Conservation (phyloP, 2,113 vertebrate genomes). For the Hemibates koningsi region DNA sequence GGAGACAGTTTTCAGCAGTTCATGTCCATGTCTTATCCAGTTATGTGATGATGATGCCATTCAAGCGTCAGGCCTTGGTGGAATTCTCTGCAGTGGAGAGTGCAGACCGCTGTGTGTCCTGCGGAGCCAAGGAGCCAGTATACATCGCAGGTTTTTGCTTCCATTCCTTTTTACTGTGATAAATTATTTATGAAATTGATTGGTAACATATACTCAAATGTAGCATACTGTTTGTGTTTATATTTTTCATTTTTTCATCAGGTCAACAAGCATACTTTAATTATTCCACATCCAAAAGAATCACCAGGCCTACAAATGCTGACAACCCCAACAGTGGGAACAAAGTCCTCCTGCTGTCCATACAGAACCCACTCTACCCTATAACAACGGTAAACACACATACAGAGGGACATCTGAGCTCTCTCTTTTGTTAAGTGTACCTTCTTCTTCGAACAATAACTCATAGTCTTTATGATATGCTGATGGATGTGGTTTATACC, state of each 20-base stretch:
- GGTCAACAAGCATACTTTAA: slow-evolving; percentile 97
- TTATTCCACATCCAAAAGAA: slow-evolving; percentile 95
- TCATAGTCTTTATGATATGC: neutral
- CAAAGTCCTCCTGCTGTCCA: slow-evolving; percentile 92
- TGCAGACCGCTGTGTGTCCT: slow-evolving; percentile 87
- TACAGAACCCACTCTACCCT: slow-evolving; percentile 96
- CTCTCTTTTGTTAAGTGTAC: neutral
- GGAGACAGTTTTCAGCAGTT: neutral
- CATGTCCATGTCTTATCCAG: slow-evolving; percentile 45
- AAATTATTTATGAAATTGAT: neutral
- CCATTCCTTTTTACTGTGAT: neutral
- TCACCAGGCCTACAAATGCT: slow-evolving; percentile 90
- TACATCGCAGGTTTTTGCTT: slow-evolving; percentile 78
- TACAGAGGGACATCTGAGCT: neutral
- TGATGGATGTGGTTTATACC: neutral
- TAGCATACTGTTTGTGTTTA: neutral
- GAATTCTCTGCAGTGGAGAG: slow-evolving; percentile 90
- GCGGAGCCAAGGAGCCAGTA: slow-evolving; percentile 84
- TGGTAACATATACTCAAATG: neutral
- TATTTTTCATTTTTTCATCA: slow-evolving; percentile 48
- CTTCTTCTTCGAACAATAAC: neutral
- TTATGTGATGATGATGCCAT: slow-evolving; percentile 99
- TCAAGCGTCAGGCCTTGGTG: slow-evolving; percentile 93
- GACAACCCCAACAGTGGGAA: slow-evolving; percentile 94
- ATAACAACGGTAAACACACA: slow-evolving; percentile 85